Conservation (phyloP, 2,797 vertebrate species). For the Momotus momota region DNA sequence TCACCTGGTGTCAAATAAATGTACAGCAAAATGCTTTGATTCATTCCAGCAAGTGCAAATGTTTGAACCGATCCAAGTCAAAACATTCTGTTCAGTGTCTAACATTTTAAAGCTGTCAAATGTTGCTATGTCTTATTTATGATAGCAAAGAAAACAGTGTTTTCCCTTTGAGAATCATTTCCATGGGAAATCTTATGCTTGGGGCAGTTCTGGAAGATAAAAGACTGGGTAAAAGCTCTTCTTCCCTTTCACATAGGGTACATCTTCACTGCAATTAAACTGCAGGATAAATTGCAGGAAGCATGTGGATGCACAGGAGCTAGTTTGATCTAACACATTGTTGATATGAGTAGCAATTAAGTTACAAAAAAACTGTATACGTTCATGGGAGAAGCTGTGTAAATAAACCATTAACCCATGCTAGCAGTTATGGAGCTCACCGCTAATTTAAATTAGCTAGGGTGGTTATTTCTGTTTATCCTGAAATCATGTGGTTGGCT, state of each 20-base stretch:
- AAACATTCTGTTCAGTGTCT: constrained; percentile 28
- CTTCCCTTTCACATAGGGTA: neutral
- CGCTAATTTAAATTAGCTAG: neutral
- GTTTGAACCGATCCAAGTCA: constrained; percentile 13
- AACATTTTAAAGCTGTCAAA: neutral
- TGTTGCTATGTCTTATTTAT: neutral
- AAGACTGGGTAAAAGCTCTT: neutral
- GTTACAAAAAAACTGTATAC: neutral
- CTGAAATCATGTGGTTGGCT: neutral
- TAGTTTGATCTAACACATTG: neutral
- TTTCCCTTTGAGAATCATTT: neutral
- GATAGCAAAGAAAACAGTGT: neutral
- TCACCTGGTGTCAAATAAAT: neutral
- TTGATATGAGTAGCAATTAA: neutral
- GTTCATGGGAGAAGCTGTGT: neutral
- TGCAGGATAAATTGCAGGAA: neutral
- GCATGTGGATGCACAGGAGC: neutral
- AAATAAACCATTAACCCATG: neutral
- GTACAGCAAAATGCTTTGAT: constrained; percentile 12
- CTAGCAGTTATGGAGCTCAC: neutral
- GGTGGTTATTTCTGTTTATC: neutral
- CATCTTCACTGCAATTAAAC: neutral
- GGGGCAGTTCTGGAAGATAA: neutral
- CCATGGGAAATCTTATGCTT: neutral
- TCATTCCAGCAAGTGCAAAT: constrained; percentile 27